Evolutionary conservation across 1,140 invertebrate species (phyloP).

Genomic region (Linepithema humile): DNA sequence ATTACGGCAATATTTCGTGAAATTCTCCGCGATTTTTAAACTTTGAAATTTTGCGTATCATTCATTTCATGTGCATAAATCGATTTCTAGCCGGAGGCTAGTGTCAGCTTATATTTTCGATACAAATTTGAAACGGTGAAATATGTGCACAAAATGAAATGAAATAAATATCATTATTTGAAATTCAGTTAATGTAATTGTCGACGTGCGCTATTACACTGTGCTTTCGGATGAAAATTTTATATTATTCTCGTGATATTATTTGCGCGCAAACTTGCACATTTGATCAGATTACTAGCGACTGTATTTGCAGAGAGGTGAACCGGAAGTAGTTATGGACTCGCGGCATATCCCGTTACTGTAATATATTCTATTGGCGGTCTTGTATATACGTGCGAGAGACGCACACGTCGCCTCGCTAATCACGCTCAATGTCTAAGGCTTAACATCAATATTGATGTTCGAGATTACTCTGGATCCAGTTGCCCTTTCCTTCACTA

Average conservation of each 20-base stretch:
- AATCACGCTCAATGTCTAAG: conserved; percentile 69
- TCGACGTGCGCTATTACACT: too few relatives aligned
- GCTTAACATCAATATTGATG: conserved; percentile 71
- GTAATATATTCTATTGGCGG: conserved; percentile 47
- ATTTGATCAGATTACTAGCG: neutral
- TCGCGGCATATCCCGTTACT: conserved; percentile 27
- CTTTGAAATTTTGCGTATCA: neutral
- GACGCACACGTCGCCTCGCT: conserved; percentile 45
- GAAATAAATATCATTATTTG: conserved; percentile 21
- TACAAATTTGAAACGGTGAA: neutral
- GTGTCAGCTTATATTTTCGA: neutral
- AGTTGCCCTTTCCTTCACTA: conserved; percentile 32
- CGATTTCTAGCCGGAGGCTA: conserved; percentile 25
- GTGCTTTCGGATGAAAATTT: too few relatives aligned
- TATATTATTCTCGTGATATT: too few relatives aligned
- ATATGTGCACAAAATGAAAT: too few relatives aligned
- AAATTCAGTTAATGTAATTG: neutral
- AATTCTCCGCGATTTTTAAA: neutral
- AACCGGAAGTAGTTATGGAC: conserved; percentile 17
- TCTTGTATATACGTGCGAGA: conserved; percentile 24
- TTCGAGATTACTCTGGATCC: conserved; percentile 66
- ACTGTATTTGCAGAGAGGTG: neutral
- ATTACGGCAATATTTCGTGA: conserved; percentile 1
- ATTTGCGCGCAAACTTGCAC: too few relatives aligned
- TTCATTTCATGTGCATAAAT: conserved; percentile 38